These are phyloP conservation scores for Malurus melanocephalus DNA, from an alignment of 2,113 vertebrate genomes.

Conservation along the genomic window DNA sequence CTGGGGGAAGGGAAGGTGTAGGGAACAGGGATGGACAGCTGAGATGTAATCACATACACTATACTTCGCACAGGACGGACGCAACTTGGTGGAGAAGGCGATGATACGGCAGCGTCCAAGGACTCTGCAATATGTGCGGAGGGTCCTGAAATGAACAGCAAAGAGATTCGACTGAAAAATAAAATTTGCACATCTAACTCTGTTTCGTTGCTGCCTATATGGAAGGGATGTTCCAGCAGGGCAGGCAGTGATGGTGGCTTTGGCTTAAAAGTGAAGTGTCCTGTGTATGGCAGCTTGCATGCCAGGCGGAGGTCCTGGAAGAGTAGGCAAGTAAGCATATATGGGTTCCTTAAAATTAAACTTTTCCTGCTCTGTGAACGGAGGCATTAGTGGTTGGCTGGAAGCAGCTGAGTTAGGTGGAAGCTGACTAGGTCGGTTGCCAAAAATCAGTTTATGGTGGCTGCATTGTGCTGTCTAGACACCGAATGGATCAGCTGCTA, in stretches of 20 bases:
- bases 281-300: fast-evolving
- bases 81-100: fast-evolving
- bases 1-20: fast-evolving
- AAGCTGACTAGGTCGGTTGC: fast-evolving
- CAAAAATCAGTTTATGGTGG: neutral
- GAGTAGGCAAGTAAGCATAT: neutral
- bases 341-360: neutral
- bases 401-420: neutral
- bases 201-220: neutral
- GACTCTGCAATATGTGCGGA: too few relatives aligned
- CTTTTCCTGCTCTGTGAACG: fast-evolving
- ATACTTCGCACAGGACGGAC: fast-evolving
- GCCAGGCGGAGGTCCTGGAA: fast-evolving
- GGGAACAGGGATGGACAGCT: neutral
- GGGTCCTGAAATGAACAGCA: neutral
- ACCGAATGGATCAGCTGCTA: neutral
- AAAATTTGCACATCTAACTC: fast-evolving
- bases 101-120: fast-evolving
- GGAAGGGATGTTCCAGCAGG: neutral
- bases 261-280: neutral
- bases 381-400: neutral
- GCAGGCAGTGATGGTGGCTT: neutral
- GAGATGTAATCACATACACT: fast-evolving
- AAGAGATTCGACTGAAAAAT: neutral
- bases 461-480: fast-evolving